These are phyloP conservation scores for Zosterops lateralis DNA, from an alignment of 2,113 vertebrate species.

Conservation along the genomic window DNA sequence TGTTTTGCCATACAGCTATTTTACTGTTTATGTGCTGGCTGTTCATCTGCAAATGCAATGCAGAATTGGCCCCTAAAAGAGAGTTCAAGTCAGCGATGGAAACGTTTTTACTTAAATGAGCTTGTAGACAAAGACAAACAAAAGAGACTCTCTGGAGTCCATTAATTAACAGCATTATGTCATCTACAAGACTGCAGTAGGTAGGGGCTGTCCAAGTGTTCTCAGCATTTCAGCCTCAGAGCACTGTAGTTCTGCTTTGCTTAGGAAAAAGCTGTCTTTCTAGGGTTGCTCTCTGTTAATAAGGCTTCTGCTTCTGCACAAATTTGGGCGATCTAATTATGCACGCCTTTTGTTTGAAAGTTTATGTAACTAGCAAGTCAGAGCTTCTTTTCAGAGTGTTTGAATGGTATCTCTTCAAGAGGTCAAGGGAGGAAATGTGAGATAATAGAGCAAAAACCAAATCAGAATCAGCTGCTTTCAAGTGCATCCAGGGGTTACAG, in stretches of 20 bases:
- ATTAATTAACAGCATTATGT: constrained; percentile 26
- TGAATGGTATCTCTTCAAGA: constrained; percentile 47
- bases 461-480: constrained; percentile 51
- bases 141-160: background rate
- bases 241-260: background rate
- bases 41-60: background rate
- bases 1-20: background rate
- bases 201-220: background rate
- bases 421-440: constrained; percentile 52
- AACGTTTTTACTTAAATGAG: background rate
- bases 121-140: background rate
- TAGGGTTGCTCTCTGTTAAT: background rate
- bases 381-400: constrained; percentile 34
- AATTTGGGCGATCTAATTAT: constrained; percentile 44
- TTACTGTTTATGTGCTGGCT: background rate
- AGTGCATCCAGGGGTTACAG: constrained; percentile 33
- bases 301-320: background rate
- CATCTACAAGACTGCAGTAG: background rate
- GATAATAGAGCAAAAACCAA: constrained; percentile 14
- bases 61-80: background rate
- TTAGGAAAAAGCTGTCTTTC: background rate
- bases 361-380: constrained; percentile 50
- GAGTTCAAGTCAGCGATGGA: background rate
- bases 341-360: constrained; percentile 37
- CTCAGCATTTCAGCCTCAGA: background rate